Percentiles rank a stretch among this genome's conserved stretches.
Conservation (phyloP, 2,888 invertebrate genomes). For the Dioctria rufipes region DNA sequence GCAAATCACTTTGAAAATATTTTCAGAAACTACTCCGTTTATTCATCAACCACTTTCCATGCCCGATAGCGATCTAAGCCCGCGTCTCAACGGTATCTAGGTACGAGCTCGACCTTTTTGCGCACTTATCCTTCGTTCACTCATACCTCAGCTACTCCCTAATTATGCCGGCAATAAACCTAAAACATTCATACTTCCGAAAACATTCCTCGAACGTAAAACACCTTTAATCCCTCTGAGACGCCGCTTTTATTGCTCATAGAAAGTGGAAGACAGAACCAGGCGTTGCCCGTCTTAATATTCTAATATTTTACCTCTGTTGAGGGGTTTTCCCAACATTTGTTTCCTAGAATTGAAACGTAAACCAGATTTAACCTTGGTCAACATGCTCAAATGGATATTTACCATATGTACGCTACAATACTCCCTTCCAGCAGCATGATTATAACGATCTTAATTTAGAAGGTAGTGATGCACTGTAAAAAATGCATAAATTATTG, state of each 20-base stretch:
- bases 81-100: neutral
- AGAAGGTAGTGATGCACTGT: no score
- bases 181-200: neutral
- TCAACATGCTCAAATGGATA: no score
- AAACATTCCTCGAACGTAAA: neutral
- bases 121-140: neutral
- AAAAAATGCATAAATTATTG: no score
- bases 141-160: neutral
- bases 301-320: neutral
- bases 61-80: neutral
- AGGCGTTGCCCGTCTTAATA: neutral
- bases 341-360: no score
- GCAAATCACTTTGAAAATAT: neutral
- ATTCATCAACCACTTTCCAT: constrained; percentile 4
- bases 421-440: no score
- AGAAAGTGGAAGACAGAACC: neutral
- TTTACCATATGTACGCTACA: no score
- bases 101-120: no score
- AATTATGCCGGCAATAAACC: neutral
- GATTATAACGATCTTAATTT: no score
- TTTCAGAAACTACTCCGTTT: neutral
- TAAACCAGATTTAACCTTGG: no score
- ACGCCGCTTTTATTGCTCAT: neutral
- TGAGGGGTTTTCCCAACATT: neutral
- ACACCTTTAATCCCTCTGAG: neutral